Evolutionary conservation across 2,113 vertebrate genomes (phyloP).

Genomic region (Hiodon alosoides): DNA sequence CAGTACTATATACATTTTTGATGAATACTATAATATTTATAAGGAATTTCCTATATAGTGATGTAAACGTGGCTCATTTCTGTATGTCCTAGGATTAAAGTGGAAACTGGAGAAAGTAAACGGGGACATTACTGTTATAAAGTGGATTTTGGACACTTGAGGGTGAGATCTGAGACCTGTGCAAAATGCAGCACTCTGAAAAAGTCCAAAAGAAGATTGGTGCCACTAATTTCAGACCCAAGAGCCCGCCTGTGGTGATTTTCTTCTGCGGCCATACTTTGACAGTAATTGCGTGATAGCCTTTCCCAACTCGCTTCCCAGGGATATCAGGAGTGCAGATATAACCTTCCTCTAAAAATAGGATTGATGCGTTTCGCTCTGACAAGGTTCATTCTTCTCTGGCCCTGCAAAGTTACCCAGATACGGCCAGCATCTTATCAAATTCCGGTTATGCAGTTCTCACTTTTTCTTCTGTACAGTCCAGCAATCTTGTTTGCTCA

Average conservation of each 20-base stretch:
- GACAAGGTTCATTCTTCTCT: neutral
- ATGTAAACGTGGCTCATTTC: no score
- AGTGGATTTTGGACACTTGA: no score
- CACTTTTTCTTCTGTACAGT: neutral
- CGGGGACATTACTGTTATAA: no score
- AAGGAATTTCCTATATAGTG: no score
- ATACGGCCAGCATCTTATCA: neutral
- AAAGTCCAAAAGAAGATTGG: neutral
- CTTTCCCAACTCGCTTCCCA: neutral
- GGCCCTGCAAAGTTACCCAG: neutral
- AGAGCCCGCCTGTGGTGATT: neutral
- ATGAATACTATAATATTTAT: no score
- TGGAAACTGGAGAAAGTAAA: no score
- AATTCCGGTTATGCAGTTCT: neutral
- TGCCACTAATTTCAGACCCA: neutral
- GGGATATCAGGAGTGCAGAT: neutral
- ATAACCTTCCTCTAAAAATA: slow-evolving; percentile 7
- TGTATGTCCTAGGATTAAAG: no score
- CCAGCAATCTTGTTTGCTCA: neutral
- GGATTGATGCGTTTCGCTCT: neutral
- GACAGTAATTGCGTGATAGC: neutral
- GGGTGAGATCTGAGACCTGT: no score
- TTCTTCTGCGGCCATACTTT: neutral
- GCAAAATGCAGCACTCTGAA: neutral
- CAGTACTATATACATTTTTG: no score